A percentile compares a stretch with the other conserved stretches of the same genome.
phyloP scores from a whole-genome alignment of 2,888 invertebrate genomes.

The Carterocephalus palaemon region DNA sequence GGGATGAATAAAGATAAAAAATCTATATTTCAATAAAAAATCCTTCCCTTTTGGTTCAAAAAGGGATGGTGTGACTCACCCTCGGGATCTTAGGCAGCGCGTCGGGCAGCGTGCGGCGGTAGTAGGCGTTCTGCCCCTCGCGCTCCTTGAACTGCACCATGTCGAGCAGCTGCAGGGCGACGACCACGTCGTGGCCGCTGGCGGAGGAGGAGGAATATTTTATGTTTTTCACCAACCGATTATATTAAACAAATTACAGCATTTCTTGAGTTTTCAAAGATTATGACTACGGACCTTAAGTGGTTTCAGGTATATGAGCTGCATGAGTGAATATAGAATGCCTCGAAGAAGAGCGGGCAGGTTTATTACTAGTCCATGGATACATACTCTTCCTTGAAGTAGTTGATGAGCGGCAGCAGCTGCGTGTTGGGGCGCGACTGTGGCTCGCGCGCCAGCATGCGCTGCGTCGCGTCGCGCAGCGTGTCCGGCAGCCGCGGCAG shows the following conservation, averaged over 20 bases:
- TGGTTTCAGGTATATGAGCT: no score
- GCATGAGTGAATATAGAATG: no score
- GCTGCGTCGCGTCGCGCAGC: conserved; percentile 91
- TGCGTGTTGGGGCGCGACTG: conserved; percentile 94
- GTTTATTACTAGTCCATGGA: background rate
- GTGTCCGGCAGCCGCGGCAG: conserved; percentile 89
- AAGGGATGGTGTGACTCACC: conserved; percentile 82
- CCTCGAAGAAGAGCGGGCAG: no score
- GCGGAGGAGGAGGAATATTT: no score
- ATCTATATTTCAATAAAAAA: no score
- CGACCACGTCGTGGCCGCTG: conserved; percentile 70
- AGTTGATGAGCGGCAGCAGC: conserved; percentile 92
- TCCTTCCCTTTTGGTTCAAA: no score
- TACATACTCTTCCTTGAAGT: conserved; percentile 86
- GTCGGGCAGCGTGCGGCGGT: conserved; percentile 91
- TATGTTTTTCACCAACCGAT: no score
- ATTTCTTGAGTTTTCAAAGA: no score
- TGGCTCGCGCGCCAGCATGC: conserved; percentile 90
- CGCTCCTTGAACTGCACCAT: conserved; percentile 95
- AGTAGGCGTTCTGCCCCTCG: conserved; percentile 92
- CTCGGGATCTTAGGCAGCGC: conserved; percentile 92
- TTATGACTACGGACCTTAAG: no score
- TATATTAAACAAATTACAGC: no score
- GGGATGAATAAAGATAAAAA: background rate
- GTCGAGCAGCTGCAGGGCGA: conserved; percentile 95